A percentile compares a stretch with the other conserved stretches of the same genome.
phyloP scores from a whole-genome alignment of 2,113 vertebrate genomes.

The Callipepla squamata region DNA sequence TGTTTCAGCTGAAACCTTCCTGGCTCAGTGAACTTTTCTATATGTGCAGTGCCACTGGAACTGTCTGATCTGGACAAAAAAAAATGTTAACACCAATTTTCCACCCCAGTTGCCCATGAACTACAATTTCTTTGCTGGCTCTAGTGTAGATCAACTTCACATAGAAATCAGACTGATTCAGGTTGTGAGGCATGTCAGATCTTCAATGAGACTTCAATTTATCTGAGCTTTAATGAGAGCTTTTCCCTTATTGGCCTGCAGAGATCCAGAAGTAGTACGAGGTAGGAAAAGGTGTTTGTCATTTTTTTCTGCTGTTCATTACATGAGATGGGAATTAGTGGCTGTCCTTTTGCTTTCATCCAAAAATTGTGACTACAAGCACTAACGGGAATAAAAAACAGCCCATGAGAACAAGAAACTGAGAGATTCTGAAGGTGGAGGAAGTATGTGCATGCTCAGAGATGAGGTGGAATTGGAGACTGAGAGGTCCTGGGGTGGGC shows the following conservation, averaged over 20 bases:
- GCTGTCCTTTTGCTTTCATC: neutral
- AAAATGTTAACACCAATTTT: neutral
- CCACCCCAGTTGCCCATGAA: neutral
- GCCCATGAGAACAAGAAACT: neutral
- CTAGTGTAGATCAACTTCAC: neutral
- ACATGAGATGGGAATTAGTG: neutral
- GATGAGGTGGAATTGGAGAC: neutral
- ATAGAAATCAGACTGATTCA: slow-evolving; percentile 21
- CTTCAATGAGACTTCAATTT: slow-evolving; percentile 34
- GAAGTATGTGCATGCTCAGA: neutral
- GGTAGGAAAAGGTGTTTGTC: slow-evolving; percentile 10
- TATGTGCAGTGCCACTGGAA: neutral
- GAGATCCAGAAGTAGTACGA: neutral
- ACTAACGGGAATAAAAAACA: neutral
- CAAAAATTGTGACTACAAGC: neutral
- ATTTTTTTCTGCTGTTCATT: slow-evolving; percentile 23
- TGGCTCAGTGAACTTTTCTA: neutral
- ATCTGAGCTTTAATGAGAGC: slow-evolving; percentile 1
- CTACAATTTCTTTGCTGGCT: neutral
- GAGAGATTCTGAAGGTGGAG: neutral
- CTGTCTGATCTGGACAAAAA: neutral
- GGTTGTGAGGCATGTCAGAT: neutral
- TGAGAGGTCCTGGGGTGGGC: neutral
- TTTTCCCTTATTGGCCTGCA: neutral
- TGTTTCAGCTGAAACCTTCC: neutral